Percentiles rank a stretch among this genome's conserved stretches.
These are phyloP conservation scores for Channa maculata DNA, from an alignment of 2,113 vertebrate species.

Conservation along the genomic window DNA sequence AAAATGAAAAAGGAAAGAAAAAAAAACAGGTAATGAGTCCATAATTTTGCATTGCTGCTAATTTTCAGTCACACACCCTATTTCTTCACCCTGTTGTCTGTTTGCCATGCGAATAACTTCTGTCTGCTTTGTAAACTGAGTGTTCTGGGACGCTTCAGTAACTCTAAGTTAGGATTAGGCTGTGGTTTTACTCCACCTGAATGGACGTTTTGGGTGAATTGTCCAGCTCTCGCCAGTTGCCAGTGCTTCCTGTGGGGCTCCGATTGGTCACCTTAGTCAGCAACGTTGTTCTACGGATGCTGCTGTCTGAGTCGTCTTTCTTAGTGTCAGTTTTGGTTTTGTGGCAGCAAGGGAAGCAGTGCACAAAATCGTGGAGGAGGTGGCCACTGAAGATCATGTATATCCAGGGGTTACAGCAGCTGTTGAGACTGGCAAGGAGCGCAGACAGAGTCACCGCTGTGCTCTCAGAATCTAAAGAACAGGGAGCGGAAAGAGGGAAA, in stretches of 20 bases:
- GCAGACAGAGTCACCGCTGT: conserved; percentile 90
- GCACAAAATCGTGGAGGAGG: conserved; percentile 92
- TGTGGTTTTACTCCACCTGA: conserved; percentile 74
- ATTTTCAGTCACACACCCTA: background rate
- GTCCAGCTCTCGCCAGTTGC: conserved; percentile 85
- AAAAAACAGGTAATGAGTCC: background rate
- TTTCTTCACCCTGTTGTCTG: background rate
- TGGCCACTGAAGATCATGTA: conserved; percentile 99
- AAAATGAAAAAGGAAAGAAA: too few species aligned
- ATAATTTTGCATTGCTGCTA: background rate
- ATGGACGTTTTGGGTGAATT: conserved; percentile 82
- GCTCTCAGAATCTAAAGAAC: conserved; percentile 90
- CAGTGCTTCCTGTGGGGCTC: conserved; percentile 87
- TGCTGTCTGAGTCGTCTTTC: conserved; percentile 94
- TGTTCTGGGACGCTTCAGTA: too few species aligned
- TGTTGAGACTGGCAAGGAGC: conserved; percentile 94
- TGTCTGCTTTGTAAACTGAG: too few species aligned
- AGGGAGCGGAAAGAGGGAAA: conserved; percentile 33
- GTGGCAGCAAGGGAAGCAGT: conserved; percentile 87
- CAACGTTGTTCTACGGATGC: conserved; percentile 87
- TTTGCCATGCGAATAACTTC: background rate
- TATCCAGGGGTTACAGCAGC: conserved; percentile 98
- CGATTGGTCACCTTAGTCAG: conserved; percentile 86
- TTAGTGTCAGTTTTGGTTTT: conserved; percentile 79
- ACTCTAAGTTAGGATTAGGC: too few species aligned